Evolutionary conservation across 1,140 invertebrate genomes (phyloP).

Genomic region (Proales similis): DNA sequence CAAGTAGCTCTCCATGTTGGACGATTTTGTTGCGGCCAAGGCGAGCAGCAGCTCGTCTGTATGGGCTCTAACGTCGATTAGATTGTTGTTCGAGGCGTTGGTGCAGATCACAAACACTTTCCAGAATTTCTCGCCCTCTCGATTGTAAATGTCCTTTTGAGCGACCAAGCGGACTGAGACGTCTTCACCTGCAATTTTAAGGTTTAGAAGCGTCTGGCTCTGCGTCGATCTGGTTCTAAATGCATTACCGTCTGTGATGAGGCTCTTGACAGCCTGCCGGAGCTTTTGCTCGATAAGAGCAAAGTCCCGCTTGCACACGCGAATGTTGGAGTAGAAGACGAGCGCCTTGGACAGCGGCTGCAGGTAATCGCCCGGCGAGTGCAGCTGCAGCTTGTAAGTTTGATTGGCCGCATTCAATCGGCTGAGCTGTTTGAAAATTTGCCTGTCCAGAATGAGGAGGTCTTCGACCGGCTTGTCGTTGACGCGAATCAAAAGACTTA

Average conservation of each 20-base stretch:
- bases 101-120: slow-evolving; percentile 1
- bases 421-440: not conserved
- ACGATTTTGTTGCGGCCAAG: no score
- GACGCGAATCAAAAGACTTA: slow-evolving; percentile 23
- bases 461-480: slow-evolving; percentile 14
- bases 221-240: no score
- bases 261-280: no score
- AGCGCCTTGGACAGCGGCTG: slow-evolving; percentile 17
- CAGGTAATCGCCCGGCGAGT: not conserved
- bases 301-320: not conserved
- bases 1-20: no score
- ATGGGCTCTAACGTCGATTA: slow-evolving; percentile 3
- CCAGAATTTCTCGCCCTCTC: slow-evolving; percentile 2
- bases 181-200: no score
- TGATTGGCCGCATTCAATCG: not conserved
- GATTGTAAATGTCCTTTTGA: slow-evolving; percentile 9
- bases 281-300: no score
- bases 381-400: not conserved
- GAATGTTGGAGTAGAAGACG: slow-evolving; percentile 4
- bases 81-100: not conserved
- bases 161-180: not conserved
- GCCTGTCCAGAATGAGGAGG: not conserved
- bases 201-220: no score
- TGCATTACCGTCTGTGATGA: no score
- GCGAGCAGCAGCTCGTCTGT: no score